These are phyloP conservation scores for Dinomys branickii DNA, from an alignment of 2,113 vertebrate genomes.

Conservation along the genomic window DNA sequence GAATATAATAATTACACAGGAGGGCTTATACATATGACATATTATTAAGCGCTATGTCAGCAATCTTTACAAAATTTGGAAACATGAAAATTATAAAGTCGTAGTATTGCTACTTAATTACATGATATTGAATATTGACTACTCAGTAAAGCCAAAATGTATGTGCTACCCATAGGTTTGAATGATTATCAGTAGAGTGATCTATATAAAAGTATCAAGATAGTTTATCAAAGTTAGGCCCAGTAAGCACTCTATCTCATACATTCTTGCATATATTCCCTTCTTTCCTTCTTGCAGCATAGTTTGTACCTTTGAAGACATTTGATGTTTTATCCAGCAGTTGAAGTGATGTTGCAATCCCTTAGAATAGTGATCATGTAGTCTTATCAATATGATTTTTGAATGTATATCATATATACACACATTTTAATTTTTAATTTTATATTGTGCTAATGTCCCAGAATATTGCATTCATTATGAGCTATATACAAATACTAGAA, in stretches of 20 bases:
- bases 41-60: not conserved
- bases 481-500: not conserved
- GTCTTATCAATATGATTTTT: not conserved
- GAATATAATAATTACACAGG: not conserved
- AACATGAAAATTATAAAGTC: not conserved
- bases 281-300: not conserved
- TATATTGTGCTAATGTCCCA: not conserved
- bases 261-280: not conserved
- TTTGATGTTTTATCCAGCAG: not conserved
- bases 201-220: slow-evolving; percentile 34
- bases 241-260: not conserved
- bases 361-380: not conserved
- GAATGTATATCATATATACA: not conserved
- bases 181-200: not conserved
- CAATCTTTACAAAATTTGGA: not conserved
- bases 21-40: not conserved
- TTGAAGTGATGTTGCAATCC: not conserved
- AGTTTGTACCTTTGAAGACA: not conserved
- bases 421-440: not conserved
- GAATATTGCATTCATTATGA: not conserved
- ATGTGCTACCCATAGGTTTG: not conserved
- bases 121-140: not conserved
- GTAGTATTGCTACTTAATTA: not conserved
- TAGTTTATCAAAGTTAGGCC: not conserved
- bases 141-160: not conserved